phyloP scores from a whole-genome alignment of 2,113 vertebrate species.

The Ophiodon elongatus region DNA sequence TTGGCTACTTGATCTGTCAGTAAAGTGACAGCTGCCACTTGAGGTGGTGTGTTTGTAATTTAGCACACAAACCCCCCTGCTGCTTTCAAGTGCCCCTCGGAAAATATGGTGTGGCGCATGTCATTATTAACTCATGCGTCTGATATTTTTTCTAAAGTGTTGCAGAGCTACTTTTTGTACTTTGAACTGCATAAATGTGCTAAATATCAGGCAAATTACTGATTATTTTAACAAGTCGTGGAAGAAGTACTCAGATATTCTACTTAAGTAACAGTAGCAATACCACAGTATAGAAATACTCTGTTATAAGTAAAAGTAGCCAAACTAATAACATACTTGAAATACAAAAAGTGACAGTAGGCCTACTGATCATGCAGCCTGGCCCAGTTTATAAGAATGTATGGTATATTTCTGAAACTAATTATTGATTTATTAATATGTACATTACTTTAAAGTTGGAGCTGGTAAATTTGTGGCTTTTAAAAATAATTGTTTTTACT shows the following conservation, averaged over 20 bases:
- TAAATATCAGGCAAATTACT: not conserved
- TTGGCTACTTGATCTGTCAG: conserved; percentile 29
- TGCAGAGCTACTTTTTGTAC: not conserved
- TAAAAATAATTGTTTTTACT: too few species aligned
- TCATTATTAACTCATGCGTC: not conserved
- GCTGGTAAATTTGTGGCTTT: too few species aligned
- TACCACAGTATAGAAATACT: not conserved
- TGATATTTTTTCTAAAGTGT: not conserved
- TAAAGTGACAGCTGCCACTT: not conserved
- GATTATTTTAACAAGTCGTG: not conserved
- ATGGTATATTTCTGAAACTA: not conserved
- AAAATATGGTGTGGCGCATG: not conserved
- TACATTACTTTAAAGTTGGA: not conserved
- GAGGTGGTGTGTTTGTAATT: not conserved
- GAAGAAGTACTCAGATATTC: not conserved
- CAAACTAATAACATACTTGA: not conserved
- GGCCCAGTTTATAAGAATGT: not conserved
- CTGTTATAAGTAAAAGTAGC: not conserved
- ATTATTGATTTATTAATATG: not conserved
- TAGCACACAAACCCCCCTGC: not conserved
- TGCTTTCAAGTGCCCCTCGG: conserved; percentile 37
- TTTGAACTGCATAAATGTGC: not conserved
- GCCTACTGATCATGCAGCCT: not conserved
- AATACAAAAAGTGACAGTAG: not conserved
- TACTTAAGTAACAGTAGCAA: not conserved